Base-by-base conservation (phyloP, 2,888 invertebrate genomes). In the Branchellion lobata region DNA sequence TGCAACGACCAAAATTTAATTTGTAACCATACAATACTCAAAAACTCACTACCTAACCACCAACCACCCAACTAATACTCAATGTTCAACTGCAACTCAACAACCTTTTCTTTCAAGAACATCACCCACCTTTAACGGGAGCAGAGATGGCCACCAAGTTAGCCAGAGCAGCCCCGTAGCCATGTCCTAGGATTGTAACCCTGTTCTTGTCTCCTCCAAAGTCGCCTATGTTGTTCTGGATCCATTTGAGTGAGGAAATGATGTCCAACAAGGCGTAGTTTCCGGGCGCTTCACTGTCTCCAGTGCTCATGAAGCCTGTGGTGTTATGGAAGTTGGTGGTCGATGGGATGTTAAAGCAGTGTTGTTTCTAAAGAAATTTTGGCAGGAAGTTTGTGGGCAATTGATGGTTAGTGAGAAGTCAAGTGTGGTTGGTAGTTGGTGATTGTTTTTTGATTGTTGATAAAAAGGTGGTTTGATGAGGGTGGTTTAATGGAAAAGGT, bases 181-280 rank as follows among this genome's bases (percentile, higher is more conserved):
- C 97, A 87, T 98, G 97, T n/a, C 83, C 83, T 5, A 83, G 31
- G 78, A 98, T 90, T 0, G 97, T 97, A 78, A 99, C 94, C 86
- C 94, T 93, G 74, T 91, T 91, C 31, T 95, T 93, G 89, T 98
- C 96, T 1, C 98, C 98, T 79, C 96, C 96, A 88, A 99, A 98
- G 81, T 93, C 91, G 8, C 92, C 94, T 81, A 98, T 94, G 88
- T 97, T 96, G 87, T 95, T 94, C 86, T 95, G 94, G 81, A 98
- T 92, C 97, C 97, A 98, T 85, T 96, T 95, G 69, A 99, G 90
- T 0, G 97, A 97, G 0, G 96, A 96, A 87, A 96, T 94, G 89
- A 96, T 95, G 90, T 97, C 98, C 93, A 96, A 94, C 82, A 98
- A 90, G 0, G 97, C 98, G 88, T 96, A 96, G 91, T 99, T 98